Evolutionary conservation across 2,888 invertebrate genomes (phyloP).

Genomic region (Lycaena phlaeas): DNA sequence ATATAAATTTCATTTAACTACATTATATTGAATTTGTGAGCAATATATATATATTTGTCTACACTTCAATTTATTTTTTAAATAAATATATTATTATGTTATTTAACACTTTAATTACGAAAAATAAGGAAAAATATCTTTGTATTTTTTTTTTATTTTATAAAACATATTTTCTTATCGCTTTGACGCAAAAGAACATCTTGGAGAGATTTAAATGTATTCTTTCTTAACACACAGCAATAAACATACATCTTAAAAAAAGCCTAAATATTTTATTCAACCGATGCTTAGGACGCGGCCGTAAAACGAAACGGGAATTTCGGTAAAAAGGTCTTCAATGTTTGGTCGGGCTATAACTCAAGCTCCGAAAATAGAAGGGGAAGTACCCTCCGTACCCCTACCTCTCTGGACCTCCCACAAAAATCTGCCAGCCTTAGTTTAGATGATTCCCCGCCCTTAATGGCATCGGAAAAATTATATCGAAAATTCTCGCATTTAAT

Average conservation of each 20-base stretch:
- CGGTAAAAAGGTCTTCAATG: slow-evolving; percentile 67
- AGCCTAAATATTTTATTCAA: slow-evolving; percentile 60
- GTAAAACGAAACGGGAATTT: slow-evolving; percentile 65
- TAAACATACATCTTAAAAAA: slow-evolving; percentile 32
- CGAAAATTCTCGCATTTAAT: slow-evolving; percentile 13
- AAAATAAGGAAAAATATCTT: not conserved
- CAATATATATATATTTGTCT: too few species aligned
- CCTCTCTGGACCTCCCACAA: slow-evolving; percentile 21
- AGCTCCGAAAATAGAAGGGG: slow-evolving; percentile 65
- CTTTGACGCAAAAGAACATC: too few species aligned
- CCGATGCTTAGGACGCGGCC: slow-evolving; percentile 54
- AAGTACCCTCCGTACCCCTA: slow-evolving; percentile 27
- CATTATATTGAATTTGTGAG: too few species aligned
- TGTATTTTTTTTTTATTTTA: not conserved
- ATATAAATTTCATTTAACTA: too few species aligned
- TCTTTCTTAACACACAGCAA: not conserved
- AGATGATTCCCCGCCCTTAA: slow-evolving; percentile 52
- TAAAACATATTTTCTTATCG: too few species aligned
- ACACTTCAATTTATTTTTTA: too few species aligned
- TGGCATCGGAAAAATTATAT: slow-evolving; percentile 48
- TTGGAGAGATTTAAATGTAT: not conserved
- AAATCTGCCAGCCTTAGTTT: slow-evolving; percentile 40
- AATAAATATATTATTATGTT: not conserved
- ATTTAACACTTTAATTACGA: too few species aligned
- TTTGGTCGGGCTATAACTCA: slow-evolving; percentile 67